phyloP scores from a whole-genome alignment of 2,888 invertebrate species.

The Eurytoma californica region DNA sequence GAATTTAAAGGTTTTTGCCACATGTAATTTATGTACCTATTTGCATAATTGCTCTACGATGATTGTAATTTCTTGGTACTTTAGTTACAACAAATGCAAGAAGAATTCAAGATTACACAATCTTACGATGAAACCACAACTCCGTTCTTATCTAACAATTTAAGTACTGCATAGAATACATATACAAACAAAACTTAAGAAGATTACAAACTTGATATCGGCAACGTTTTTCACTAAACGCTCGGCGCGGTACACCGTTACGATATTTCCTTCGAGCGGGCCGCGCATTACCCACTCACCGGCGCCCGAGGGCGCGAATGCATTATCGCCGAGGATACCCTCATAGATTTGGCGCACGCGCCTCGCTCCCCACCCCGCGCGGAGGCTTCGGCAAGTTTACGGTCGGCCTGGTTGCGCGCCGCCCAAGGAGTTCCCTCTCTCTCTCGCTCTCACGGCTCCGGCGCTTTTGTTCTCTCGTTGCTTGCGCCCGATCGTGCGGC shows the following conservation, averaged over 20 bases:
- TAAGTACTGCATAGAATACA: too few species aligned
- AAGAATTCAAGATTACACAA: too few species aligned
- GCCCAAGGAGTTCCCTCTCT: slow-evolving; percentile 11
- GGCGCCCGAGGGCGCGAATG: background rate
- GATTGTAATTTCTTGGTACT: too few species aligned
- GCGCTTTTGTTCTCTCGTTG: slow-evolving; percentile 38
- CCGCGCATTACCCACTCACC: background rate
- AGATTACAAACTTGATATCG: too few species aligned
- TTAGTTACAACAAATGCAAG: too few species aligned
- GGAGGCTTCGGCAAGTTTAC: slow-evolving; percentile 24
- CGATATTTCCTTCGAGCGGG: too few species aligned
- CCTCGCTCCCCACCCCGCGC: background rate
- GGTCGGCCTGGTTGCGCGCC: background rate
- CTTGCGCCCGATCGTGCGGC: slow-evolving; percentile 41
- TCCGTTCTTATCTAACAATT: background rate
- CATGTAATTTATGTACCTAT: too few species aligned
- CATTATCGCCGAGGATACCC: slow-evolving; percentile 4
- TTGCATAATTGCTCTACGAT: too few species aligned
- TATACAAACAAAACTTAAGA: too few species aligned
- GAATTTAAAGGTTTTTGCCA: too few species aligned
- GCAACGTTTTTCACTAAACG: too few species aligned
- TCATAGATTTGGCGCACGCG: slow-evolving; percentile 1
- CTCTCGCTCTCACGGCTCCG: background rate
- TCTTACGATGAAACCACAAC: background rate
- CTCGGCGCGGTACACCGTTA: too few species aligned